Percentiles rank a stretch among this genome's conserved stretches.
phyloP scores from a whole-genome alignment of 2,797 vertebrate species.

The Hemitrygon akajei region DNA sequence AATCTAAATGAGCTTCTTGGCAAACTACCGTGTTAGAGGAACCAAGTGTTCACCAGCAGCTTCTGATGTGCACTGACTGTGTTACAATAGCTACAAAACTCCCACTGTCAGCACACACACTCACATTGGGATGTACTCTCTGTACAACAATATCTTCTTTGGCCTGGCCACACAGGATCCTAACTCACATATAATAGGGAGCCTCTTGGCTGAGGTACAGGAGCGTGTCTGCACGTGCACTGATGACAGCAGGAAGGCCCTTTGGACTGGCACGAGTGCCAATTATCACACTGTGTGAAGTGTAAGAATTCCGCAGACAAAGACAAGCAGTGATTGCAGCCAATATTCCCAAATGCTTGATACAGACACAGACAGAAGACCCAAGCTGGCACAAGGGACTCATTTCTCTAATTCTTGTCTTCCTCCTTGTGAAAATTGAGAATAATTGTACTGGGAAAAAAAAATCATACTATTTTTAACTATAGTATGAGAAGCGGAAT shows the following conservation, averaged over 20 bases:
- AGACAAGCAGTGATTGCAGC: not conserved
- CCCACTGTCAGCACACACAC: not conserved
- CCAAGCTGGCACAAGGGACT: not conserved
- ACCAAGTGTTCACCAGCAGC: not conserved
- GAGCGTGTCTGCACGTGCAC: not conserved
- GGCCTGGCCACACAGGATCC: not conserved
- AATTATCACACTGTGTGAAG: constrained; percentile 10
- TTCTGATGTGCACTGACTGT: not conserved
- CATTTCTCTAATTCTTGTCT: not conserved
- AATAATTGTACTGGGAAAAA: not conserved
- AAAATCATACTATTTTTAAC: not conserved
- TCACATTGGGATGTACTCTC: not conserved
- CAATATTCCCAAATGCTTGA: not conserved
- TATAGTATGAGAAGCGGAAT: not conserved
- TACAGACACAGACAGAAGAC: not conserved
- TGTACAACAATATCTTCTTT: not conserved
- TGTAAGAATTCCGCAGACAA: not conserved
- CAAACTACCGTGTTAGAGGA: too few relatives aligned
- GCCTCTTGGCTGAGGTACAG: constrained; percentile 5
- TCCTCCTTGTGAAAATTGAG: not conserved
- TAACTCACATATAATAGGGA: not conserved
- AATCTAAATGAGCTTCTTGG: not conserved
- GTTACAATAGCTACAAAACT: not conserved
- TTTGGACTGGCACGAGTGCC: not conserved
- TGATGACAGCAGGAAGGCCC: constrained; percentile 13